Base-by-base conservation (phyloP, 2,797 vertebrate species). In the Amphiprion clarkii region DNA sequence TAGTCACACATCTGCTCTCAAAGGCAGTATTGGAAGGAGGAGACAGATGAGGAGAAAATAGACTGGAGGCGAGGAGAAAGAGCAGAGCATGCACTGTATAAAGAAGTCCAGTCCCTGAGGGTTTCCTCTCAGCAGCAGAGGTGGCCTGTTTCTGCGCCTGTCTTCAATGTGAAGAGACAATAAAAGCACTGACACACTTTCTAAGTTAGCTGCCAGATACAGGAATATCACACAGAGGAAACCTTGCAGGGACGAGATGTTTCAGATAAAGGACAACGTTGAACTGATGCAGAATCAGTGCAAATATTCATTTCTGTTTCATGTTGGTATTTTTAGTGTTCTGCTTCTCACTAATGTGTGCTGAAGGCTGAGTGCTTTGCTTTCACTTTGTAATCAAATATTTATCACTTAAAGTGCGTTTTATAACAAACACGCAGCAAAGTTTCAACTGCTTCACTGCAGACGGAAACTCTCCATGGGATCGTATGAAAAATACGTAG, bases 111-210 rank as follows among this genome's bases (percentile, higher is more conserved):
- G 36, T 87, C 92, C 88, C 86, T 0, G 42, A 74, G 82, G 88
- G 69, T 62, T 88, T 87, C 59, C 71, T 81, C 75, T 83, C 59
- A 68, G 84, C 81, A 76, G 88, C 85, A 82, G 76, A 78, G 73
- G 74, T 87, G 90, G 81, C 86, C 90, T 87, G 81, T 83, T 92
- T 92, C 83, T 82, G 48, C 49, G 62, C 59, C 78, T 3, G 58
- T 61, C 74, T 71, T 78, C 6, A 82, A 86, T 84, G 69, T 62
- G 67, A 76, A 25, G 81, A 70, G 85, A 90, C 88, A 82, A 87
- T 84, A 82, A 92, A 87, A 87, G 83, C 81, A 55, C 78, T 90
- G 89, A 93, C 91, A 93, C 75, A 89, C 89, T 91, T 91, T 83
- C 67, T 62, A 73, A 40, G 68, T 73, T 80, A 59, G 82, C 80